Evolutionary conservation across 2,113 vertebrate genomes (phyloP).

Genomic region (Phaetusa simplex): DNA sequence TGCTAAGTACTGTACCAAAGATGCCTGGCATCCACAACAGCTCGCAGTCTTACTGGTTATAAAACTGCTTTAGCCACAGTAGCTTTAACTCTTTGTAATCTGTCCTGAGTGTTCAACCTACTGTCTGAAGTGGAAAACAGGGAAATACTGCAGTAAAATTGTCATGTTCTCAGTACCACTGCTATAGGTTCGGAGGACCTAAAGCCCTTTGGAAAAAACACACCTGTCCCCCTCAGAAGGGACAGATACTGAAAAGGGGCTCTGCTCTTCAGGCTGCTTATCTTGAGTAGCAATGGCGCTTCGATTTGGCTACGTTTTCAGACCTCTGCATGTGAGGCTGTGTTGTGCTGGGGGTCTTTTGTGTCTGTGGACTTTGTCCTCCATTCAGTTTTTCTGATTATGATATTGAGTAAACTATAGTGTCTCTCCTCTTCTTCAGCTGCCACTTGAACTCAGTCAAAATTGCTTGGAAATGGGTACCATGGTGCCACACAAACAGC

Average conservation of each 20-base stretch:
- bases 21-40: neutral
- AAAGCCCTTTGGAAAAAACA: neutral
- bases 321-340: accelerated
- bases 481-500: neutral
- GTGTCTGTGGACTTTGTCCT: neutral
- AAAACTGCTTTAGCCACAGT: neutral
- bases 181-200: neutral
- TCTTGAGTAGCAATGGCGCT: neutral
- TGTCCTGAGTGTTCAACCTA: neutral
- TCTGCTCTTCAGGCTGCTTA: neutral
- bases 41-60: neutral
- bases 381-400: neutral
- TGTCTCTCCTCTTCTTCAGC: neutral
- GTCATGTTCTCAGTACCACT: neutral
- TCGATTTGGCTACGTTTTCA: neutral
- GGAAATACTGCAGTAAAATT: neutral
- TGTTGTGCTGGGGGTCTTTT: neutral
- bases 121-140: neutral
- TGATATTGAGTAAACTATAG: neutral
- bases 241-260: neutral
- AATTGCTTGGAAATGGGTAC: neutral
- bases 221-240: neutral
- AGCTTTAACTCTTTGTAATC: neutral
- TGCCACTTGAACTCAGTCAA: neutral
- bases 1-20: neutral